phyloP scores from a whole-genome alignment of 2,797 vertebrate species.

The Ctenopoma kingsleyae region DNA sequence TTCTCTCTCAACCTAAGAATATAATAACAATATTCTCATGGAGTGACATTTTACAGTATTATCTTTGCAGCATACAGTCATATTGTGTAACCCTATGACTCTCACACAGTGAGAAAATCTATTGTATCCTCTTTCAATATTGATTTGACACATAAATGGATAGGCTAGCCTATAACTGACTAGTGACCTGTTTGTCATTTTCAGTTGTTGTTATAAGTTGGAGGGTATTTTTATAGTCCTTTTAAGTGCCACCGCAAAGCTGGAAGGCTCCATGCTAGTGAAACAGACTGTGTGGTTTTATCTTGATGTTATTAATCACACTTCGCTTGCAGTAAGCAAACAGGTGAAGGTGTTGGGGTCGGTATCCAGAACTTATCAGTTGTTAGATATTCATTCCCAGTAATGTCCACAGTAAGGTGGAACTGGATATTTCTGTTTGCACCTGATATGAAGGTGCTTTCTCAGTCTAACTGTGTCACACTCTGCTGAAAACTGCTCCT shows the following conservation, averaged over 20 bases:
- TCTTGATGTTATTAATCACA: conserved; percentile 10
- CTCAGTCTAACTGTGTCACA: conserved; percentile 16
- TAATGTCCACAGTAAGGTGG: background rate
- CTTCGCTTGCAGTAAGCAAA: conserved; percentile 15
- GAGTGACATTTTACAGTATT: background rate
- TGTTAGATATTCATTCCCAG: background rate
- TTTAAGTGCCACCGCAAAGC: conserved; percentile 6
- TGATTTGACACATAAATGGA: conserved; percentile 72
- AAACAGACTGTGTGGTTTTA: background rate
- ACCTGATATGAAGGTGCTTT: conserved; percentile 24
- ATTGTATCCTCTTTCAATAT: conserved; percentile 55
- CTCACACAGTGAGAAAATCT: conserved; percentile 13
- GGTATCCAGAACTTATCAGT: background rate
- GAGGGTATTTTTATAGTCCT: conserved; percentile 8
- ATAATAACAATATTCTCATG: background rate
- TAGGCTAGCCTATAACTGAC: conserved; percentile 63
- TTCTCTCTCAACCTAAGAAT: background rate
- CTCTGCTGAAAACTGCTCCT: conserved; percentile 34
- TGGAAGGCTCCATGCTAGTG: background rate
- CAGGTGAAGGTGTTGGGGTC: background rate
- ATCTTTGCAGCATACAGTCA: background rate
- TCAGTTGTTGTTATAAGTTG: conserved; percentile 38
- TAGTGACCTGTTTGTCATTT: conserved; percentile 64
- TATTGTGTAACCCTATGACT: background rate
- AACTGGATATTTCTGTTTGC: background rate